Conservation (phyloP, 2,888 invertebrate genomes). For the Lithosia quadra region DNA sequence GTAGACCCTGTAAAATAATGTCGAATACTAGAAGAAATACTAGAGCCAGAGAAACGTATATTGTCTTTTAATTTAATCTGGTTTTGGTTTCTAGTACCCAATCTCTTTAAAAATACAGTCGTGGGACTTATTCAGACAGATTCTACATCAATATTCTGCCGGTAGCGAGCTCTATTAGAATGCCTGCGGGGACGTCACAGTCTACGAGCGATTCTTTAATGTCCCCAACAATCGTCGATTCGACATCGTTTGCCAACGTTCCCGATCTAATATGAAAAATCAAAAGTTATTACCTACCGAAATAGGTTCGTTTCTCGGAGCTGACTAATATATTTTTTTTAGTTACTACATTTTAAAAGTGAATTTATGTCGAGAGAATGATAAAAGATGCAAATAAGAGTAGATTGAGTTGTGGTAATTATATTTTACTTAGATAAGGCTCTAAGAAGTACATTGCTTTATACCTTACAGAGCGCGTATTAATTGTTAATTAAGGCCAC, state of each 20-base stretch:
- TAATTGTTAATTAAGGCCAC: too few species aligned
- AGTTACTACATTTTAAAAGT: neutral
- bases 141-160: conserved; percentile 46
- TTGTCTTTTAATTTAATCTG: conserved; percentile 12
- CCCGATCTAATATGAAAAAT: conserved; percentile 67
- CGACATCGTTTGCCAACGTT: conserved; percentile 60
- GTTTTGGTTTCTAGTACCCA: conserved; percentile 6
- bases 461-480: too few species aligned
- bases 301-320: conserved; percentile 44
- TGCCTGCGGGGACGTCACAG: conserved; percentile 78
- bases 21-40: neutral
- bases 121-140: conserved; percentile 39
- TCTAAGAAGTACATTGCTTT: too few species aligned
- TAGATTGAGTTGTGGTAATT: too few species aligned
- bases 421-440: too few species aligned
- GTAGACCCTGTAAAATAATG: neutral
- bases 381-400: neutral
- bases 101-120: conserved; percentile 20
- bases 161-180: conserved; percentile 73
- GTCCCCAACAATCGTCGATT: conserved; percentile 64
- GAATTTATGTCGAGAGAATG: neutral
- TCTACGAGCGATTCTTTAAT: conserved; percentile 76
- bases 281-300: conserved; percentile 57
- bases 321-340: conserved; percentile 5
- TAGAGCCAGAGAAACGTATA: conserved; percentile 20